Evolutionary conservation across 2,113 vertebrate species (phyloP), one percentile per base, ranked within the genome.

Genomic region (Chitala chitala): DNA sequence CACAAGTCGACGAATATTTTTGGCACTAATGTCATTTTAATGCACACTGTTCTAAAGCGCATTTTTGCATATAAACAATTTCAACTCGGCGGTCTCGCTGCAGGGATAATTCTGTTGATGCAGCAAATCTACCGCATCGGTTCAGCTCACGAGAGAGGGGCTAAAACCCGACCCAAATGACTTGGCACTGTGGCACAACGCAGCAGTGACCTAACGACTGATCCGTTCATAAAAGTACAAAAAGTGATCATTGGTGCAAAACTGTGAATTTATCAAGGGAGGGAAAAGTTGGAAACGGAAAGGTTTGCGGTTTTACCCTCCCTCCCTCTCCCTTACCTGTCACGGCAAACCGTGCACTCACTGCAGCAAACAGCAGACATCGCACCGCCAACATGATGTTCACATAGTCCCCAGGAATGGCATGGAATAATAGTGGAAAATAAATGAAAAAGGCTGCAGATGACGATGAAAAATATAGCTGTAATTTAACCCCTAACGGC

Each of bases 371-470:
- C 86, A 93, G 83, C 90, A 92, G 89, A 80, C 87, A 89, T 79
- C 81, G 86, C 88, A 87, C 85, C 73, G 85, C 83, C 76, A 84
- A 87, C 92, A 94, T 94, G 88, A 75, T 89, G 86, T 82, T 92
- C 88, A 85, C 91, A 92, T 92, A 90, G 86, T 91, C 90, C 81
- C 83, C 15, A 76, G 76, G 84, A 74, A 83, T 74, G 78, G 81
- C 78, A 77, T 78, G 73, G 51, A 71, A 59, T 59, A 58, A 42
- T 22, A 7, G 70, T 20, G 38, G 26, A 46, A 44, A 58, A 72
- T 44, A 71, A 74, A 55, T 55, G 44, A 40, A 42, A 54, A 78
- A 33, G 76, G 78, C 75, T 61, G 80, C 54, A 71, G 80, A 77
- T 78, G 79, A 78, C 75, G 33, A 38, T 4, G 5, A 75, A 70